Percentiles rank a stretch among this genome's conserved stretches.
These are phyloP conservation scores for Rhincodon typus DNA, from an alignment of 2,797 vertebrate species.

Conservation along the genomic window DNA sequence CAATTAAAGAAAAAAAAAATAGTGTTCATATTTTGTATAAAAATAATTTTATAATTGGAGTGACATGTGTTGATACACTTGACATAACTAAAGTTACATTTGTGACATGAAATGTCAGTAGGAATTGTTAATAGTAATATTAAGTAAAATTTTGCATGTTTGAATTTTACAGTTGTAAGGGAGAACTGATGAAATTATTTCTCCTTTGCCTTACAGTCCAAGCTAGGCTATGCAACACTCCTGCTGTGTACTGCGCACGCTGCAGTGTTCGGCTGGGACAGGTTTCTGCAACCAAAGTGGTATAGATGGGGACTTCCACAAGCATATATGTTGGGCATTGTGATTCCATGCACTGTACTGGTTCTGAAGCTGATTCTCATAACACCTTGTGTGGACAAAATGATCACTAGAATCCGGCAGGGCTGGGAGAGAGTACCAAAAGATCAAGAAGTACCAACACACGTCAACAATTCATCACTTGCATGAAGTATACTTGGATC, in stretches of 20 bases:
- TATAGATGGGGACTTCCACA: slow-evolving; percentile 76
- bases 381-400: slow-evolving; percentile 73
- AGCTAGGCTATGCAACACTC: slow-evolving; percentile 78
- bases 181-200: slow-evolving; percentile 27
- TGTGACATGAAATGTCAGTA: background rate
- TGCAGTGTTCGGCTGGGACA: slow-evolving; percentile 67
- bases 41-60: background rate
- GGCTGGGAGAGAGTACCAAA: slow-evolving; percentile 72
- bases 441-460: background rate
- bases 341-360: slow-evolving; percentile 71
- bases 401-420: slow-evolving; percentile 69
- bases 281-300: slow-evolving; percentile 55
- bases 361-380: slow-evolving; percentile 73
- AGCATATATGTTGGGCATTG: slow-evolving; percentile 65
- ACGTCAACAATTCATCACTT: background rate
- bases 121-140: background rate
- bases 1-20: background rate
- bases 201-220: slow-evolving; percentile 64
- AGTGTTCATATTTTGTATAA: background rate
- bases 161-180: background rate
- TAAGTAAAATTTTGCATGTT: background rate
- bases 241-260: slow-evolving; percentile 74
- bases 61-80: background rate
- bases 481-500: background rate
- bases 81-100: background rate